Evolutionary conservation across 2,113 vertebrate genomes (phyloP).

Genomic region (Notothenia coriiceps): DNA sequence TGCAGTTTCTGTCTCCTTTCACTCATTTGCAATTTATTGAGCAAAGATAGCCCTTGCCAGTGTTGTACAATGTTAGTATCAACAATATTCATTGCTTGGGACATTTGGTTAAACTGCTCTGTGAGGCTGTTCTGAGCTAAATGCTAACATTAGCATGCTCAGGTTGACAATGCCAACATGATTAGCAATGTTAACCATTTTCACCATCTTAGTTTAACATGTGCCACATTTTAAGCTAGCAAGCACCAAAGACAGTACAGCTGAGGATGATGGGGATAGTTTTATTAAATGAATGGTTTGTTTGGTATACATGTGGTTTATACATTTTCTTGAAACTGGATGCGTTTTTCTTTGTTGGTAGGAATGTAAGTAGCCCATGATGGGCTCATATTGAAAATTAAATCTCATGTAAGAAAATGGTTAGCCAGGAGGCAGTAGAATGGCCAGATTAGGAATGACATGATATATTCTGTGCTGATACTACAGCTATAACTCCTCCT

Average conservation of each 20-base stretch:
- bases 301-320: too few species aligned
- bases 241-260: neutral
- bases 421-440: neutral
- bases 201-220: neutral
- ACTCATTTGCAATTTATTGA: too few species aligned
- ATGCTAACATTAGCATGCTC: neutral
- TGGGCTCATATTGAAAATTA: neutral
- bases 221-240: neutral
- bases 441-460: conserved; percentile 1
- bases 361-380: neutral
- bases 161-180: neutral
- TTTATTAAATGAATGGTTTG: too few species aligned
- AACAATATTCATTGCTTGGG: too few species aligned
- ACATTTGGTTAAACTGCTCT: neutral
- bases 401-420: neutral
- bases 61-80: too few species aligned
- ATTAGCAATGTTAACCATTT: neutral
- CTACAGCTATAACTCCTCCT: conserved; percentile 27
- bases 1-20: too few species aligned
- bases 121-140: neutral
- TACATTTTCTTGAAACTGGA: too few species aligned
- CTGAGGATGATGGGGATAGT: neutral
- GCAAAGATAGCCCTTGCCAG: too few species aligned
- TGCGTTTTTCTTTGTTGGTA: neutral
- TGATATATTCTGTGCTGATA: conserved; percentile 23